Evolutionary conservation across 1,140 invertebrate species (phyloP).

Genomic region (Bradysia coprophila): DNA sequence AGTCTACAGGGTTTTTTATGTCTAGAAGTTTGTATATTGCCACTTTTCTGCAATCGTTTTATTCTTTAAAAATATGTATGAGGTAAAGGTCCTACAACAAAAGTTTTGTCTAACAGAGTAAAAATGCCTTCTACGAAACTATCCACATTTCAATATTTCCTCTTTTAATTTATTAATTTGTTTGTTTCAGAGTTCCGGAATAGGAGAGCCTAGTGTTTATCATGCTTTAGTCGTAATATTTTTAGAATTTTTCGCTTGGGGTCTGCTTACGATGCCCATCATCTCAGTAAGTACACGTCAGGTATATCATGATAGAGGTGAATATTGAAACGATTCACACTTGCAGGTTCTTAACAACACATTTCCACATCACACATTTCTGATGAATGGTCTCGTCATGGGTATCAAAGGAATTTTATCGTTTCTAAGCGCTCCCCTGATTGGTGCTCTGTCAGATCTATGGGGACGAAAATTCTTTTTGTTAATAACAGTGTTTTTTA

Average conservation of each 20-base stretch:
- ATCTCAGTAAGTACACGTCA: constrained; percentile 58
- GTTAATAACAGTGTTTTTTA: constrained; percentile 96
- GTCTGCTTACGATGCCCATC: constrained; percentile 92
- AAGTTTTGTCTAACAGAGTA: no score
- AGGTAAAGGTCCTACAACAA: no score
- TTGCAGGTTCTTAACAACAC: constrained; percentile 90
- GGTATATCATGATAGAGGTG: no score
- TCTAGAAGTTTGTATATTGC: no score
- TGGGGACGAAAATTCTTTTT: constrained; percentile 98
- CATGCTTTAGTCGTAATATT: constrained; percentile 98
- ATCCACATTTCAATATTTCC: background rate
- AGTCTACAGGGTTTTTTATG: no score
- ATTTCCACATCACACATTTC: constrained; percentile 96
- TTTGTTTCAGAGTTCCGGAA: constrained; percentile 40
- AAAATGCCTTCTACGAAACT: no score
- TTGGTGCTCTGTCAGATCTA: constrained; percentile 92
- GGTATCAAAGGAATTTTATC: constrained; percentile 95
- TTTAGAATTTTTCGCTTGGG: constrained; percentile 99
- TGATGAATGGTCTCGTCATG: constrained; percentile 99
- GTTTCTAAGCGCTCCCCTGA: constrained; percentile 89
- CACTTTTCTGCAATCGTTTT: no score
- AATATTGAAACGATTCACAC: no score
- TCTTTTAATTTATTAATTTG: background rate
- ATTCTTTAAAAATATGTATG: no score
- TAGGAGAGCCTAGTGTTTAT: constrained; percentile 87